phyloP scores from a whole-genome alignment of 2,797 vertebrate species.

The Tragelaphus oryx region DNA sequence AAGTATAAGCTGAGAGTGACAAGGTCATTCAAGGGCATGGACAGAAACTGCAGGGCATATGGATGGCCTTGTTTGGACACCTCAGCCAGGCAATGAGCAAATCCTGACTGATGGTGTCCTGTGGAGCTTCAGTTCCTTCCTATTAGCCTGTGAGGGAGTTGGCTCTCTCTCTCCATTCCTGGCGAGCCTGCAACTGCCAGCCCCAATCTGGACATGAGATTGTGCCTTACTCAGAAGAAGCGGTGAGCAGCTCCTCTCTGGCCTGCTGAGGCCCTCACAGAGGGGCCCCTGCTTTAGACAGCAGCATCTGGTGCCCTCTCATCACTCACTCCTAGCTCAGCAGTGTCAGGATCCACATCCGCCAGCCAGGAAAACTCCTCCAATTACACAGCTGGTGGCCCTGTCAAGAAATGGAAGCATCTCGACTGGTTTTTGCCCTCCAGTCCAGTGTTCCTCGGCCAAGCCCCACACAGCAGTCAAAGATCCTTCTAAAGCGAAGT shows the following conservation, averaged over 20 bases:
- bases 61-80: constrained; percentile 19
- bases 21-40: constrained; percentile 46
- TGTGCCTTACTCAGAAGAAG: not conserved
- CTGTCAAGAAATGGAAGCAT: constrained; percentile 37
- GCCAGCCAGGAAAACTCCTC: constrained; percentile 21
- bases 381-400: constrained; percentile 13
- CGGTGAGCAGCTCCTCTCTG: not conserved
- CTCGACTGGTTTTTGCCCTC: not conserved
- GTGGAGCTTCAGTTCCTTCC: not conserved
- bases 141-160: constrained; percentile 26
- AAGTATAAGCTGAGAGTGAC: not conserved
- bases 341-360: not conserved
- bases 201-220: constrained; percentile 35
- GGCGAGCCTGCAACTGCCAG: constrained; percentile 59
- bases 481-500: not conserved
- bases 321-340: not conserved
- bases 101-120: constrained; percentile 58
- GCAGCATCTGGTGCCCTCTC: constrained; percentile 41
- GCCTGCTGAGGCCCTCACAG: not conserved
- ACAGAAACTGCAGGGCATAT: constrained; percentile 17
- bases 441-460: not conserved
- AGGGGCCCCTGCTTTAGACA: not conserved
- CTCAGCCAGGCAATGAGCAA: constrained; percentile 51
- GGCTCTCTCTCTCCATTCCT: constrained; percentile 35
- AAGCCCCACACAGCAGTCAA: not conserved